phyloP scores from a whole-genome alignment of 2,113 vertebrate species.

The Eclectus roratus region DNA sequence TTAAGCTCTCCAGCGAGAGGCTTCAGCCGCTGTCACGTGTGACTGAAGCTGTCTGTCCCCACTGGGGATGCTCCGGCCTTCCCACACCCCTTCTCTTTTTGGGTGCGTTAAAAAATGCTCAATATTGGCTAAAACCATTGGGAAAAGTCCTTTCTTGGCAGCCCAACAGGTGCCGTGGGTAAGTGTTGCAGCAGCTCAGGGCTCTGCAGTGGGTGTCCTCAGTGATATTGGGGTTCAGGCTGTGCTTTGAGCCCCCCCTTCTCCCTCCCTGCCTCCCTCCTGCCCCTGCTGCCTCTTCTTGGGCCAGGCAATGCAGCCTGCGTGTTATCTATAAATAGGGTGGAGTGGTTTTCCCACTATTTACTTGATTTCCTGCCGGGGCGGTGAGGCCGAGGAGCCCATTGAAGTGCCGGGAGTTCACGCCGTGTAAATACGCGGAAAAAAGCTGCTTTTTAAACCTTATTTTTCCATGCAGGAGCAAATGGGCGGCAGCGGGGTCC shows the following conservation, averaged over 20 bases:
- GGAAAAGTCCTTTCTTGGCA: neutral
- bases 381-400: slow-evolving; percentile 8
- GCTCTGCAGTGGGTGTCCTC: neutral
- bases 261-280: neutral
- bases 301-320: neutral
- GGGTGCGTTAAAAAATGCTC: neutral
- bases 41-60: neutral
- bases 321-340: slow-evolving; percentile 46
- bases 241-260: neutral
- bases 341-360: slow-evolving; percentile 54
- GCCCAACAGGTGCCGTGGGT: accelerated
- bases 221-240: neutral
- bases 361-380: slow-evolving; percentile 58
- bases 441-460: slow-evolving; percentile 10
- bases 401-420: slow-evolving; percentile 24
- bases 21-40: accelerated
- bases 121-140: neutral
- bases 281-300: neutral
- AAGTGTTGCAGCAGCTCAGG: accelerated
- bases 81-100: neutral
- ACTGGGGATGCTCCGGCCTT: neutral
- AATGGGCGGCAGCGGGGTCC: neutral
- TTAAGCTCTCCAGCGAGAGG: neutral
- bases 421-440: neutral
- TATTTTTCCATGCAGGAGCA: neutral